A percentile compares a stretch with the other conserved stretches of the same genome.
phyloP scores from a whole-genome alignment of 2,888 invertebrate species.

The Quadroppia sp. region DNA sequence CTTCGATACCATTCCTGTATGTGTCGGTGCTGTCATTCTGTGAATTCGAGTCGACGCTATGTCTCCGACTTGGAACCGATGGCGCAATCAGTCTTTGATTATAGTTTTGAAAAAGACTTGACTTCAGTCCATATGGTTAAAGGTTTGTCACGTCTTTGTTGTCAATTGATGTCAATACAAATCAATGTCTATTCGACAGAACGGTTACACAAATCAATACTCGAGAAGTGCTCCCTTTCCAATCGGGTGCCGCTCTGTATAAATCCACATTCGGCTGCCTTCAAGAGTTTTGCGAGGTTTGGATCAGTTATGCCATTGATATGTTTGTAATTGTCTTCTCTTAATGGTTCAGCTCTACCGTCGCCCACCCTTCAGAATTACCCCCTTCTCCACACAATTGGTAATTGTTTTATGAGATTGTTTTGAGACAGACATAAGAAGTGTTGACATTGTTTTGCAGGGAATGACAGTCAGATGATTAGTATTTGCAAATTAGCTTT shows the following conservation, averaged over 20 bases:
- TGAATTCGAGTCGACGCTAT: constrained; percentile 73
- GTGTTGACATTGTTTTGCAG: too few species aligned
- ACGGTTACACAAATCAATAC: constrained; percentile 98
- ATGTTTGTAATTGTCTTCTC: constrained; percentile 18
- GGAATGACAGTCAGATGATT: constrained; percentile 62
- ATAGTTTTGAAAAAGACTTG: constrained; percentile 93
- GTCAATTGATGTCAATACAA: not conserved
- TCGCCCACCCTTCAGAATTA: constrained; percentile 95
- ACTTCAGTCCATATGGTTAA: constrained; percentile 88
- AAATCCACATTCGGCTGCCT: constrained; percentile 99
- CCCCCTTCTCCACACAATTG: constrained; percentile 98
- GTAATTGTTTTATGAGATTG: too few species aligned
- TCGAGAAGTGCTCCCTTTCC: constrained; percentile 82
- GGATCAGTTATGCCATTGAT: constrained; percentile 42
- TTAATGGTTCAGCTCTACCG: constrained; percentile 70
- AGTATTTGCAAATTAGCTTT: not conserved
- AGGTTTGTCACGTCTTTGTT: constrained; percentile 61
- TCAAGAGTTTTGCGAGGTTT: constrained; percentile 99
- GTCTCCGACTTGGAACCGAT: constrained; percentile 85
- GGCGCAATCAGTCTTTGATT: constrained; percentile 85
- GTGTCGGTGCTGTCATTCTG: constrained; percentile 92
- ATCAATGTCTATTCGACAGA: constrained; percentile 63
- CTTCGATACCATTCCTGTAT: constrained; percentile 99
- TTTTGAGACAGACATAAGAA: too few species aligned
- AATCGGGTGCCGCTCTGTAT: constrained; percentile 97